Percentiles rank a stretch among this genome's conserved stretches.
Conservation (phyloP, 2,113 vertebrate genomes). For the Rhadina sibilatrix region DNA sequence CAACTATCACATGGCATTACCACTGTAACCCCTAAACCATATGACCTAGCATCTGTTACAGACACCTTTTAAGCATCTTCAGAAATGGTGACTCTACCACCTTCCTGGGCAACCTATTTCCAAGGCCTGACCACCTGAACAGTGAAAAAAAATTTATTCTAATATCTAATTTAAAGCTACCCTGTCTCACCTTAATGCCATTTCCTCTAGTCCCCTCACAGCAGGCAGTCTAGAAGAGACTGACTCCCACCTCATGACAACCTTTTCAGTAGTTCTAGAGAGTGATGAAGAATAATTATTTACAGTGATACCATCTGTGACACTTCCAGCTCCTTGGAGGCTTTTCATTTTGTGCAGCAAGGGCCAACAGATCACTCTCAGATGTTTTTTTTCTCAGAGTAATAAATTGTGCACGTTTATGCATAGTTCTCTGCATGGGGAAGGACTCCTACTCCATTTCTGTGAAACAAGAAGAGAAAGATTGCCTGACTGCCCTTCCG, state of each 20-base stretch:
- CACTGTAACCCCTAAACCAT: background rate
- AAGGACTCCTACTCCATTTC: background rate
- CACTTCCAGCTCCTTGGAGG: background rate
- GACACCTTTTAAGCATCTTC: background rate
- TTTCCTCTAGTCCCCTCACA: background rate
- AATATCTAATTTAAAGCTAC: background rate
- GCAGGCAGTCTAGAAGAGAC: too few relatives aligned
- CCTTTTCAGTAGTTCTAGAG: background rate
- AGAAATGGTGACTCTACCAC: background rate
- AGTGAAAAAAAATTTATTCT: background rate
- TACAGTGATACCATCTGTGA: background rate
- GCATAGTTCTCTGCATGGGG: fast-evolving
- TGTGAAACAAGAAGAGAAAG: background rate
- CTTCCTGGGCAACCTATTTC: background rate
- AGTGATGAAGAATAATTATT: background rate
- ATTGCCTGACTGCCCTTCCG: background rate
- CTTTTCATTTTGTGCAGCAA: background rate
- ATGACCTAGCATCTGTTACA: fast-evolving
- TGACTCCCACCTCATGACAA: fast-evolving
- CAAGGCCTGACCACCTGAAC: background rate
- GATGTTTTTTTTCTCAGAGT: background rate
- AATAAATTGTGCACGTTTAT: background rate
- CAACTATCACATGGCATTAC: background rate
- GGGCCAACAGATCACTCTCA: background rate
- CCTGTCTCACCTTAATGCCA: fast-evolving